These are phyloP conservation scores for Crematogaster levior DNA, from an alignment of 2,888 invertebrate species.

Conservation along the genomic window DNA sequence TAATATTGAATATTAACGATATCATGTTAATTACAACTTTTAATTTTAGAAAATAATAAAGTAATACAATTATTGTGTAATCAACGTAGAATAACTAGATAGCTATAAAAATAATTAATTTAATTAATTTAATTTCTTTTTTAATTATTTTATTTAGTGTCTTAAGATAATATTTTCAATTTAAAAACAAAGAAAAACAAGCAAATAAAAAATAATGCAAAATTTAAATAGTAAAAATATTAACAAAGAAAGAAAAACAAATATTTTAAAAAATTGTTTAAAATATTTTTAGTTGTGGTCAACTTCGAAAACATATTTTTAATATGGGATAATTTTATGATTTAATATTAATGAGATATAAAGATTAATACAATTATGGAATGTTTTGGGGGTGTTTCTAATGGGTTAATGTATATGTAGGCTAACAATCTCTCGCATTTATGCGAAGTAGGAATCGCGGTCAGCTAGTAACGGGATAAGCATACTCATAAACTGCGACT, in stretches of 20 bases:
- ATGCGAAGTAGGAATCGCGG: slow-evolving; percentile 60
- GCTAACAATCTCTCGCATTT: slow-evolving; percentile 36
- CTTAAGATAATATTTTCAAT: not conserved
- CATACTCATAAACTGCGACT: slow-evolving; percentile 69
- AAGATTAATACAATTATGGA: not conserved
- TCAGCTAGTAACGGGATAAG: slow-evolving; percentile 56
- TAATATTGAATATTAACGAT: not conserved
- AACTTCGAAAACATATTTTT: not conserved
- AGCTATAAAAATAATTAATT: not conserved
- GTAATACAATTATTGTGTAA: not conserved
- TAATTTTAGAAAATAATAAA: not conserved
- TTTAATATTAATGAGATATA: slow-evolving; percentile 2
- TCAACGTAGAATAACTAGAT: not conserved
- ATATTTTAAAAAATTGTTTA: not conserved
- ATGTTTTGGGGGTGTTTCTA: not conserved
- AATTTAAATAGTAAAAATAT: not conserved
- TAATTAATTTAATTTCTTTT: slow-evolving; percentile 9
- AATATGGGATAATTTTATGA: not conserved
- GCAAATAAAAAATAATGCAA: no score
- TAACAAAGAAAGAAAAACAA: not conserved
- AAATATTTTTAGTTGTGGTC: not conserved
- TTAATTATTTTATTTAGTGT: not conserved
- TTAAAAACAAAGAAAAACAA: not conserved
- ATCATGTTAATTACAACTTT: no score
- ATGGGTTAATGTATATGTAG: slow-evolving; percentile 22